Base-by-base conservation (phyloP, 2,888 invertebrate genomes). In the Microctonus aethiopoides region DNA sequence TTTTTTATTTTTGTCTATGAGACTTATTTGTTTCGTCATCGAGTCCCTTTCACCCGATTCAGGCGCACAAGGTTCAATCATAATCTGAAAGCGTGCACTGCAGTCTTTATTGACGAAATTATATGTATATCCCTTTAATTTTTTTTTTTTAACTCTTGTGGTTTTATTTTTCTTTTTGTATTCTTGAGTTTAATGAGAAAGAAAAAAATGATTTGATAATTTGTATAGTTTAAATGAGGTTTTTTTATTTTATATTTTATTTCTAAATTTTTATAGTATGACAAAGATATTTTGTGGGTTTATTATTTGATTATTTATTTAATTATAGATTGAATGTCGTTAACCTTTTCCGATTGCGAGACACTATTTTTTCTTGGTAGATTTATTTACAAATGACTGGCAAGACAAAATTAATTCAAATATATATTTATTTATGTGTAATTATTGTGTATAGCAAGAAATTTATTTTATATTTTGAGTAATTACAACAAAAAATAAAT, bases 1-100 rank as follows among this genome's bases (percentile, higher is more conserved):
- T 67, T 61, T 26, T 63, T 20, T 51, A 26, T 54, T 29, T 57
- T 32, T 32, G 32, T 34, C 57, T 57, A 57, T 57, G 34, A 57
- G 34, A 63, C 57, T 20, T n/a, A 29, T 1, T 60, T 61, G 54
- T 74, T 71, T 76, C 79, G 77, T 76, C 78, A 77, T 46, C 61
- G 67, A 65, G 78, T 77, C 78, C 80, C 80, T 81, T 80, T 80
- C 80, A 81, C 80, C 80, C 74, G 71, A 34, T 4, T 34, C 16
- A 46, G 6, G 7, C 4, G 29, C 29, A 29, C 32, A 52, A 46
- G 67, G 67, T 46, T 60, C 67, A 60, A 41, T 26, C 66, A 46
- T 29, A 9, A 29, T 39, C 39, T 20, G 54, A 54, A 13, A 29
- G n/a, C 46, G 20, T 46, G 46, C 46, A 16, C 57, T n/a, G n/a